Evolutionary conservation across 2,888 invertebrate genomes (phyloP), one percentile per base, ranked within the genome.

Genomic region (Sycophila texana): DNA sequence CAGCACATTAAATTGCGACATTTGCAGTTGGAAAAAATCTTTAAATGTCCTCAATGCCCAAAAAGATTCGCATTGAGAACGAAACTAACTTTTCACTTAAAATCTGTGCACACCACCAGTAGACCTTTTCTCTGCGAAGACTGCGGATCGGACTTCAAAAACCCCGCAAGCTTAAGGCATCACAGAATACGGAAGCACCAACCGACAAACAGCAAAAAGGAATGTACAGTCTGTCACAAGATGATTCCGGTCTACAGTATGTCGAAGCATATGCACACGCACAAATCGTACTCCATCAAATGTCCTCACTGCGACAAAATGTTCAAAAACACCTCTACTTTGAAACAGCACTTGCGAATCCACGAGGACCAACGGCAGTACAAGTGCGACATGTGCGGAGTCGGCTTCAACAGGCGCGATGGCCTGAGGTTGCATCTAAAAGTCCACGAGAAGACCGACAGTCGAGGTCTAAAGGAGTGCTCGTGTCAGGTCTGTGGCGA

Each of bases 211-310:
- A 90, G 88, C 75, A 89, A 89, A 75, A 84, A 89, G 1, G 89
- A 90, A 72, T 90, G 90, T 78, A 83, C 83, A 1, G 89, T 89
- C 39, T 90, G 90, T 65, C 86, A 86, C 20, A 90, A 90, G 77
- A 74, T 90, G 81, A 88, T 90, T 14, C 90, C 90, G 4, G 88
- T 89, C 75, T 90, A 90, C 73, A 88, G 90, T 73, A 84, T 90
- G n/a, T 90, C 90, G 0, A 90, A 90, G 72, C 90, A 90, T 63
- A 90, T 90, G 90, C 89, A 90, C 74, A 90, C 90, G 0, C 90
- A 90, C 74, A 90, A 89, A 68, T 88, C 89, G 3, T 90, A 90
- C 58, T 88, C 88, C 5, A 90, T 90, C 22, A 85, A 89, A 20
- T 90, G 90, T 84, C 88, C 89, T 4, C 88, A 88, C 61, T 90